Conservation (phyloP, 1,140 invertebrate genomes). For the Zaprionus gabonicus region DNA sequence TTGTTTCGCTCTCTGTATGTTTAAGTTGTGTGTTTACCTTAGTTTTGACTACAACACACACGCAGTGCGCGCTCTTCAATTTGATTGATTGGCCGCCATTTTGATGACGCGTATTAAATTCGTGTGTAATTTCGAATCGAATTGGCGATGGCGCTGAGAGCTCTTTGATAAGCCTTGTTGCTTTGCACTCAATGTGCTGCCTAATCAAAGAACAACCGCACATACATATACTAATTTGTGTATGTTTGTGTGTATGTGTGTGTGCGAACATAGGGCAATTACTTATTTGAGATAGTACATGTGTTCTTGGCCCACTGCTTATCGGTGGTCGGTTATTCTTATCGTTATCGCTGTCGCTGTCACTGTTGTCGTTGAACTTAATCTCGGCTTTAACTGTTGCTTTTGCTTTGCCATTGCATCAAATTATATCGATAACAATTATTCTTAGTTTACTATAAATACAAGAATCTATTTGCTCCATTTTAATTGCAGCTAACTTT, state of each 20-base stretch:
- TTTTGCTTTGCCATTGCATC: conserved; percentile 17
- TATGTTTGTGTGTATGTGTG: conserved; percentile 21
- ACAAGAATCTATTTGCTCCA: conserved; percentile 52
- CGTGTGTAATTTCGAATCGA: conserved; percentile 61
- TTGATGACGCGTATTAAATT: conserved; percentile 66
- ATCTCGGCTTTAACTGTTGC: conserved; percentile 26
- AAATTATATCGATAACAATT: conserved; percentile 40
- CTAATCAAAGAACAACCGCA: conserved; percentile 12
- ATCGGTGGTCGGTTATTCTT: conserved; percentile 24
- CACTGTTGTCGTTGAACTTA: not conserved
- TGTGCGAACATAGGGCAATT: not conserved
- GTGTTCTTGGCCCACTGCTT: conserved; percentile 22
- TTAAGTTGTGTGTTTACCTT: conserved; percentile 41
- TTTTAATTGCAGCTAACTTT: conserved; percentile 64
- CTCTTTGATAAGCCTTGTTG: conserved; percentile 39
- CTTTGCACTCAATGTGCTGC: conserved; percentile 28
- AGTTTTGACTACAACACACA: conserved; percentile 40
- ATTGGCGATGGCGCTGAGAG: conserved; percentile 44
- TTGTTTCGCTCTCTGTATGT: conserved; percentile 46
- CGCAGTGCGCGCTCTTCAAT: conserved; percentile 43
- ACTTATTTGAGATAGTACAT: conserved; percentile 11
- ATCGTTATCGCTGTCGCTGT: conserved; percentile 15
- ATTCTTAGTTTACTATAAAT: conserved; percentile 19
- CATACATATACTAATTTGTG: conserved; percentile 24
- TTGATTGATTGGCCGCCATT: conserved; percentile 73